These are phyloP conservation scores for Ardeotis arabs DNA, from an alignment of 2,113 vertebrate genomes.

Conservation along the genomic window DNA sequence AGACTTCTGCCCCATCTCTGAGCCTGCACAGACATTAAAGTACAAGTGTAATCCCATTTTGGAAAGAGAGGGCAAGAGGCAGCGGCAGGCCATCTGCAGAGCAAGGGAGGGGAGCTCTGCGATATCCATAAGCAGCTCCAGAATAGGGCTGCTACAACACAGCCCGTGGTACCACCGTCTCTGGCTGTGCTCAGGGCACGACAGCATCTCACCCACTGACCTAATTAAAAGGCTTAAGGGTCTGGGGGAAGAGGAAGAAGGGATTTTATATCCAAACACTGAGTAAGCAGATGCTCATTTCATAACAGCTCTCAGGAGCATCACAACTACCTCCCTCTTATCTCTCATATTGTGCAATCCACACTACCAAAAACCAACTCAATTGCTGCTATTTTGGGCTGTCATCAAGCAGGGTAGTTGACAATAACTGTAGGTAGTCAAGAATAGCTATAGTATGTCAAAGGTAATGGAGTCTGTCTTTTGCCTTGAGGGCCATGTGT, in stretches of 20 bases:
- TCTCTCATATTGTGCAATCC: rapidly evolving
- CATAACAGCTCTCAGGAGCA: background rate
- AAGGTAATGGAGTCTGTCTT: background rate
- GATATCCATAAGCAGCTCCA: background rate
- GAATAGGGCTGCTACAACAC: background rate
- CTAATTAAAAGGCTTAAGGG: background rate
- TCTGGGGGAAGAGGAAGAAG: background rate
- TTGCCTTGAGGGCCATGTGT: background rate
- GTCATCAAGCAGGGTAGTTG: background rate
- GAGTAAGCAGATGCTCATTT: background rate
- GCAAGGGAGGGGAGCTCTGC: background rate
- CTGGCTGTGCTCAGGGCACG: background rate
- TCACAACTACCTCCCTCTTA: background rate
- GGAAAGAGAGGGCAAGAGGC: background rate
- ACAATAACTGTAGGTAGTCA: background rate
- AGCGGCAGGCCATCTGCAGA: background rate
- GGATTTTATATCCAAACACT: background rate
- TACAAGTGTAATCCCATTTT: background rate
- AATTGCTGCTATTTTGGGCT: background rate
- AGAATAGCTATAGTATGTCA: background rate
- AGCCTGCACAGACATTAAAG: background rate
- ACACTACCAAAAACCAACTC: background rate
- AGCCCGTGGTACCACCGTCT: background rate
- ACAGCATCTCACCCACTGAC: background rate
- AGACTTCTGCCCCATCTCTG: background rate